Evolutionary conservation across 2,888 invertebrate species (phyloP).

Genomic region (Pyrochroa serraticornis): DNA sequence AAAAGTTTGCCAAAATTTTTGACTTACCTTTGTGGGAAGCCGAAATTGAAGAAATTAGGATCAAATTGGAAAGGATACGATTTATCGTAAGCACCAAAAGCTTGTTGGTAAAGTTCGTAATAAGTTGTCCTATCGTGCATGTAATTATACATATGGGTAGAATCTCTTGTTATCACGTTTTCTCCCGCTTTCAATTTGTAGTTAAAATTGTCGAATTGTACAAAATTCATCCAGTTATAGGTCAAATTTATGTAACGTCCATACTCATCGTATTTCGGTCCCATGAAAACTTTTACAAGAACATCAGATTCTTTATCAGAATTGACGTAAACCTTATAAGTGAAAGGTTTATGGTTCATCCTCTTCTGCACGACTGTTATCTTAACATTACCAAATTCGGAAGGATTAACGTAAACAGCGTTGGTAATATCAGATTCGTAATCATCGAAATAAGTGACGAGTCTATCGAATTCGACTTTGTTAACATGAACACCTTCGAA

Average conservation of each 20-base stretch:
- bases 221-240: constrained; percentile 66
- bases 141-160: constrained; percentile 68
- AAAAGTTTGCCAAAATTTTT: neutral
- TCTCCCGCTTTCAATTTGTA: constrained; percentile 67
- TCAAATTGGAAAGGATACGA: constrained; percentile 57
- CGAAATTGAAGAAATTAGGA: constrained; percentile 65
- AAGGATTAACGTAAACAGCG: constrained; percentile 58
- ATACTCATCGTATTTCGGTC: constrained; percentile 70
- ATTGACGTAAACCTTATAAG: constrained; percentile 64
- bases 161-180: constrained; percentile 72
- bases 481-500: constrained; percentile 66
- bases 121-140: constrained; percentile 69
- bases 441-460: constrained; percentile 73
- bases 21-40: constrained; percentile 68
- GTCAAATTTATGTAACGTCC: constrained; percentile 61
- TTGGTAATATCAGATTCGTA: constrained; percentile 67
- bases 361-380: constrained; percentile 68
- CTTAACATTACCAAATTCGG: constrained; percentile 58
- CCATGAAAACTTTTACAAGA: constrained; percentile 69
- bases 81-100: constrained; percentile 58
- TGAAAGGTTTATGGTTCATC: constrained; percentile 73
- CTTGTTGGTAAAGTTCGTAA: constrained; percentile 66
- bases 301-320: constrained; percentile 65
- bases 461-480: constrained; percentile 67
- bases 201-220: constrained; percentile 66